Conservation (phyloP, 2,797 vertebrate genomes). For the Gymnopithys bicolor region DNA sequence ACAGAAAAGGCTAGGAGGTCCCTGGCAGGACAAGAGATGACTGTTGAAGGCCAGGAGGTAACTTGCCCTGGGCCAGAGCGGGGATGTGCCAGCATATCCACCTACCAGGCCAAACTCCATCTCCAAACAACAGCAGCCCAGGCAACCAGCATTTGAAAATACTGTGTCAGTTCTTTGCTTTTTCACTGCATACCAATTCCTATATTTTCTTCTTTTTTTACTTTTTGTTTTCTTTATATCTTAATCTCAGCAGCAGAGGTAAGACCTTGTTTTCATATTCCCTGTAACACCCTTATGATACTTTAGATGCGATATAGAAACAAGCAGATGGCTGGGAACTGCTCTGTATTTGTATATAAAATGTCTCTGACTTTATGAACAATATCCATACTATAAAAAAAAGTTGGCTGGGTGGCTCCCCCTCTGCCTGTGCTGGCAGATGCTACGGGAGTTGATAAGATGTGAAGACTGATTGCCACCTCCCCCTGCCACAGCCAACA, state of each 20-base stretch:
- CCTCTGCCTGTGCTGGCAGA: neutral
- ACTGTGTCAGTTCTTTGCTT: neutral
- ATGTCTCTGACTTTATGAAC: neutral
- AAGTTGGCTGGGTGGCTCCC: neutral
- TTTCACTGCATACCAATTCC: neutral
- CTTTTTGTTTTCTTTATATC: neutral
- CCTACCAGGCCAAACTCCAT: neutral
- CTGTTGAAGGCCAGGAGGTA: neutral
- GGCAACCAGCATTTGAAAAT: neutral
- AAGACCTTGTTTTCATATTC: slow-evolving; percentile 37
- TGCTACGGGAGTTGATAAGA: neutral
- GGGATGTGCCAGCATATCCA: neutral
- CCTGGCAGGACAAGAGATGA: neutral
- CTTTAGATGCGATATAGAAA: neutral
- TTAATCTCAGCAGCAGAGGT: neutral
- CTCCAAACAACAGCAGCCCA: neutral
- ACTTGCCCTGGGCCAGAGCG: neutral
- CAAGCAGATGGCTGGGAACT: slow-evolving; percentile 43
- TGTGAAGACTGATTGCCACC: neutral
- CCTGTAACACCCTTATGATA: neutral
- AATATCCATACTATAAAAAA: neutral
- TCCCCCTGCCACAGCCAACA: neutral
- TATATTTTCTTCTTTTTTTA: neutral
- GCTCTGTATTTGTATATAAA: slow-evolving; percentile 8
- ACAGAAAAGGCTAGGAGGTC: neutral